Percentiles rank a stretch among this genome's conserved stretches.
Evolutionary conservation across 2,797 vertebrate species (phyloP).

Genomic region (Mus spretus): DNA sequence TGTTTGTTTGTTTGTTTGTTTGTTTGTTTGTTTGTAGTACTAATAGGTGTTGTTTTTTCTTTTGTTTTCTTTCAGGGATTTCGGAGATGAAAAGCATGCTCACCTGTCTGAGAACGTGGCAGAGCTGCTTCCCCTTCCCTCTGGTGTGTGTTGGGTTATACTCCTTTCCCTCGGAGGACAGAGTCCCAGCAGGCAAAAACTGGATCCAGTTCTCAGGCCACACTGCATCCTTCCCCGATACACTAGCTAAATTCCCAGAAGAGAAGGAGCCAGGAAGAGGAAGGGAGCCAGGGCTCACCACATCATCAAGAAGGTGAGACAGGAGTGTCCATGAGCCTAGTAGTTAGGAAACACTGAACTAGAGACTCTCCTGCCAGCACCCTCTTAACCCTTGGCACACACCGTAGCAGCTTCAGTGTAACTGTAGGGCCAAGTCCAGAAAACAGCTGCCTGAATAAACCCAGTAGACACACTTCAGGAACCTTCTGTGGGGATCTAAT

Average conservation of each 20-base stretch:
- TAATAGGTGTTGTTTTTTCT: neutral
- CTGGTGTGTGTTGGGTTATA: rapidly evolving
- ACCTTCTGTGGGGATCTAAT: conserved; percentile 38
- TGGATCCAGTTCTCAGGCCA: rapidly evolving
- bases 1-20: no score
- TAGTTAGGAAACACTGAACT: neutral
- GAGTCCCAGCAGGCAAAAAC: no score
- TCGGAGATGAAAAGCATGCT: neutral
- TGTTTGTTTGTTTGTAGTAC: neutral
- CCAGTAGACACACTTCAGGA: neutral
- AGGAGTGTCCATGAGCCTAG: rapidly evolving
- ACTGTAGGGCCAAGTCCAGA: neutral
- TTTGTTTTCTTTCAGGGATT: no score
- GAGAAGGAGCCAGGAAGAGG: neutral
- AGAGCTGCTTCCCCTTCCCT: neutral
- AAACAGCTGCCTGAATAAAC: conserved; percentile 43
- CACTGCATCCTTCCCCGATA: neutral
- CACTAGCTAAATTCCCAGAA: neutral
- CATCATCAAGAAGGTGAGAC: neutral
- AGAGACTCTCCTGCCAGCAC: rapidly evolving
- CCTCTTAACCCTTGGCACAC: no score
- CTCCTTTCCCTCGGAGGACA: neutral
- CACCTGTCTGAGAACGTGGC: neutral
- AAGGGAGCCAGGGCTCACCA: rapidly evolving
- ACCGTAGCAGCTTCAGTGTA: neutral